phyloP scores from a whole-genome alignment of 2,888 invertebrate genomes.

The Drosophila pseudotalamancana region DNA sequence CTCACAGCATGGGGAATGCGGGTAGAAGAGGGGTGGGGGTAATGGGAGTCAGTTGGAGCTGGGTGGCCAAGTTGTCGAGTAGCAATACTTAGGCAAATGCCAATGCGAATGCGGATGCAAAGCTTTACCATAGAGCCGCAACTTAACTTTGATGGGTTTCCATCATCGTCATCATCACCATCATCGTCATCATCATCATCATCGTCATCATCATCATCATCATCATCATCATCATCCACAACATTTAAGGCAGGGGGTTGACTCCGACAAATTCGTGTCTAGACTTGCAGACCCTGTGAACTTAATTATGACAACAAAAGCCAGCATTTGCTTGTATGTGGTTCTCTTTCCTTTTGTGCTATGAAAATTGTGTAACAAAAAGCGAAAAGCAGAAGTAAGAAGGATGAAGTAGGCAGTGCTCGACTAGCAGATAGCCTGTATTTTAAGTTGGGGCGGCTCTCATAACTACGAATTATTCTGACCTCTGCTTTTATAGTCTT shows the following conservation, averaged over 20 bases:
- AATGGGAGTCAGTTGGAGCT: not conserved
- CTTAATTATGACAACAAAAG: conserved; percentile 60
- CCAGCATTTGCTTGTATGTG: conserved; percentile 17
- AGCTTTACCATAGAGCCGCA: conserved; percentile 34
- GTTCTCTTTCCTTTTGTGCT: conserved; percentile 6
- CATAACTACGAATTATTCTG: too few relatives aligned
- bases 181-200: too few relatives aligned
- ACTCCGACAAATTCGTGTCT: conserved; percentile 42
- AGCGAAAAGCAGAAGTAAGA: conserved; percentile 26
- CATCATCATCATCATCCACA: not conserved
- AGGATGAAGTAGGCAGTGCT: not conserved
- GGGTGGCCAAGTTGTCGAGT: not conserved
- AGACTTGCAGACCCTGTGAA: conserved; percentile 58
- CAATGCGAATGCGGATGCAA: conserved; percentile 35
- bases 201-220: too few relatives aligned
- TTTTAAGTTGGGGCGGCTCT: not conserved
- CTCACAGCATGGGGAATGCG: not conserved
- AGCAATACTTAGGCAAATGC: conserved; percentile 24
- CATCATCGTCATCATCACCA: conserved; percentile 35
- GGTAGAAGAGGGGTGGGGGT: not conserved
- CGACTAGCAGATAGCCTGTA: not conserved
- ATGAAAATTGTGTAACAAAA: conserved; percentile 30
- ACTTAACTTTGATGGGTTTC: conserved; percentile 60
- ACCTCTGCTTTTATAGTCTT: too few relatives aligned
- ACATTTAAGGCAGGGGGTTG: not conserved